Evolutionary conservation across 2,888 invertebrate genomes (phyloP).

Genomic region (Drosophila tripunctata): DNA sequence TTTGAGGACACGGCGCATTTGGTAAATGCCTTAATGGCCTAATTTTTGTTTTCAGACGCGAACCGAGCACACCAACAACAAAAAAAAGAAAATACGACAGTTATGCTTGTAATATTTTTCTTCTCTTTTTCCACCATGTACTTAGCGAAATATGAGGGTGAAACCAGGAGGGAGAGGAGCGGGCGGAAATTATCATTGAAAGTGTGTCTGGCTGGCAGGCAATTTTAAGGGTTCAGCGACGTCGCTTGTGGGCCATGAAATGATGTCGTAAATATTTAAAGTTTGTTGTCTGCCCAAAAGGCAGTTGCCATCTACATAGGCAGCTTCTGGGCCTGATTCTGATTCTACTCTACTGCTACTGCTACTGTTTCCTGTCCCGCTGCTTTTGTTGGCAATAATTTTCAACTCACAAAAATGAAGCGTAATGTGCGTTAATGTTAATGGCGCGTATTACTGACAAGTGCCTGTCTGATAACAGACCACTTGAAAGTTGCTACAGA

Average conservation of each 20-base stretch:
- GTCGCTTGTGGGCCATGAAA: slow-evolving; percentile 76
- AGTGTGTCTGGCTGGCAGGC: slow-evolving; percentile 27
- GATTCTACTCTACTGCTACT: neutral
- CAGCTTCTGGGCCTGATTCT: neutral
- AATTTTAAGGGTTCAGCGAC: slow-evolving; percentile 62
- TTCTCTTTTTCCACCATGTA: slow-evolving; percentile 1
- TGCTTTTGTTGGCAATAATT: slow-evolving; percentile 66
- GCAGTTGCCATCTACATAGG: slow-evolving; percentile 29
- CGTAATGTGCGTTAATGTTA: slow-evolving; percentile 81
- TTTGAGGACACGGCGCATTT: slow-evolving; percentile 77
- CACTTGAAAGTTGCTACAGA: slow-evolving; percentile 51
- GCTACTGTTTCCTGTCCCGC: slow-evolving; percentile 18
- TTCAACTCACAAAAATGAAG: slow-evolving; percentile 70
- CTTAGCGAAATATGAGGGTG: neutral
- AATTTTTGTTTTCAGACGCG: slow-evolving; percentile 72
- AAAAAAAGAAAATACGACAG: slow-evolving; percentile 68
- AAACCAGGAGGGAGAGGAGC: neutral
- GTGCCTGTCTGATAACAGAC: slow-evolving; percentile 62
- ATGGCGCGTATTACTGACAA: slow-evolving; percentile 81
- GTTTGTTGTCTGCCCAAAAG: slow-evolving; percentile 61
- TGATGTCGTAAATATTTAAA: slow-evolving; percentile 81
- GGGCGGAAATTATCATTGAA: slow-evolving; percentile 70
- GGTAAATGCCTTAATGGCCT: slow-evolving; percentile 81
- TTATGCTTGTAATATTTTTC: slow-evolving; percentile 77
- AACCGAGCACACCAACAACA: slow-evolving; percentile 2